Base-by-base conservation (phyloP, 2,113 vertebrate species). In the Lagenorhynchus albirostris region DNA sequence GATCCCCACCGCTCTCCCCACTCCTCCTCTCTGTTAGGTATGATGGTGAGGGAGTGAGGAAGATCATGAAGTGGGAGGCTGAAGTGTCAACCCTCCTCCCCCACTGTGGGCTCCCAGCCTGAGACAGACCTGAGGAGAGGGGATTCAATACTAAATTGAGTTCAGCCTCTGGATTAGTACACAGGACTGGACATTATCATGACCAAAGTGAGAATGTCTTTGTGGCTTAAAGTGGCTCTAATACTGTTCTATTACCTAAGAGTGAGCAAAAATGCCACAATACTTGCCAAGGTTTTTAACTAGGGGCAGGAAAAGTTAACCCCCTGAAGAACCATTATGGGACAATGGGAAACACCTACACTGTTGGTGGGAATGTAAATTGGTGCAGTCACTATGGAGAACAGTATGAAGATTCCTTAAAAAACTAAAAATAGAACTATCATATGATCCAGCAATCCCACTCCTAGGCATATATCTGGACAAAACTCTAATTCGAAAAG, bases 1-100 rank as follows among this genome's bases (percentile, higher is more conserved):
- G 17, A 3, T 3, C 14, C 20, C 25, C 3, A 5, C 58, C 15
- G 15, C 8, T 25, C 60, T 47, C 1, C 13, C 6, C 8, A 0
- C 55, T 33, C 67, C 3, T 6, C 20, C 0, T 76, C 60, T 55
- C 36, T 13, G 25, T 41, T 25, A 47, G 31, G 60, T n/a, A 3
- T 36, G 26, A 60, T 14, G 38, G 9, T 21, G 65, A 47, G 18
- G 50, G 36, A 71, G 20, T 20, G 12, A 31, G 70, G 41, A 85
- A 73, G 29, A 50, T 11, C 25, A 58, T 36, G n/a, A 23, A 23
- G 20, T 73, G 20, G 25, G 38, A 31, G 33, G 17, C 10, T 26
- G 31, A 60, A 21, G 20, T 26, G 14, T 41, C 74, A 38, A 33
- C 5, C 17, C 21, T 31, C 20, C 41, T 58, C 80, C 47, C 14